A percentile compares a stretch with the other conserved stretches of the same genome.
phyloP scores from a whole-genome alignment of 2,888 invertebrate genomes.

The Melolontha melolontha region DNA sequence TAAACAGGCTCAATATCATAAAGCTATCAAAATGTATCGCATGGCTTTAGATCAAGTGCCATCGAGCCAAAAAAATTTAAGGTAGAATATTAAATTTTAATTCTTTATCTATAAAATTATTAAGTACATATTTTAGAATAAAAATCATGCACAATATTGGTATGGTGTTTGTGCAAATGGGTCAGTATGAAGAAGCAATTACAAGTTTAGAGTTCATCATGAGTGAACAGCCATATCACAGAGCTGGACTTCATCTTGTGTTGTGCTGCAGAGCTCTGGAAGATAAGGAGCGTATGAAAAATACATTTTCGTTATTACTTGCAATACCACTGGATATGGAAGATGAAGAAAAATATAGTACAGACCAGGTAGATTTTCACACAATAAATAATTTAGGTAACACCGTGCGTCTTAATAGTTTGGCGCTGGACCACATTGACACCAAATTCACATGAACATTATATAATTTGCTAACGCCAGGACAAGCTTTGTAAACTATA shows the following conservation, averaged over 20 bases:
- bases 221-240: constrained; percentile 88
- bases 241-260: constrained; percentile 87
- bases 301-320: constrained; percentile 89
- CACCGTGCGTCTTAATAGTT: too few species aligned
- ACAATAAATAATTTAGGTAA: too few species aligned
- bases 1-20: constrained; percentile 91
- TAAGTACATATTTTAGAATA: constrained; percentile 70
- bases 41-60: constrained; percentile 99
- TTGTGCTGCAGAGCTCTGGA: constrained; percentile 90
- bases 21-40: constrained; percentile 96
- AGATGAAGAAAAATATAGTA: constrained; percentile 80
- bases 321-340: constrained; percentile 88
- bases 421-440: too few species aligned
- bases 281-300: constrained; percentile 93
- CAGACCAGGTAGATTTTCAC: constrained; percentile 60
- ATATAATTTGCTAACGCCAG: too few species aligned
- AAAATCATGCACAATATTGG: constrained; percentile 99
- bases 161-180: constrained; percentile 93
- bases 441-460: too few species aligned
- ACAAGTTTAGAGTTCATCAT: constrained; percentile 98
- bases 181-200: constrained; percentile 95
- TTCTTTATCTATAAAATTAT: neutral
- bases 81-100: constrained; percentile 66
- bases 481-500: too few species aligned
- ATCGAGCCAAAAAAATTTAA: constrained; percentile 90